Percentiles rank a stretch among this genome's conserved stretches.
These are phyloP conservation scores for Ptyas mucosa DNA, from an alignment of 2,113 vertebrate genomes.

Conservation along the genomic window DNA sequence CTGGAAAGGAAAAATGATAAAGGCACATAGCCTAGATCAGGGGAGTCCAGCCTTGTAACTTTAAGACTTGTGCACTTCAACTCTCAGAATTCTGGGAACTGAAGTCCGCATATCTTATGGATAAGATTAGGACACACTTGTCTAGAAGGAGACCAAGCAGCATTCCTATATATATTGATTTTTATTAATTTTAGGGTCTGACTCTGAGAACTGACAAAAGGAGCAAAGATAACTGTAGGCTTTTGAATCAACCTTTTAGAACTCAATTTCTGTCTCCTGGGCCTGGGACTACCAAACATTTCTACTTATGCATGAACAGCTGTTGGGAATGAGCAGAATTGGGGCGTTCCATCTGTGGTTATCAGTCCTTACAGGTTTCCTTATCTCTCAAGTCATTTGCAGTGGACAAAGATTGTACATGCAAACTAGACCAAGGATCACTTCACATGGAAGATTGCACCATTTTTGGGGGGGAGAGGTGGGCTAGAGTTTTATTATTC, in stretches of 20 bases:
- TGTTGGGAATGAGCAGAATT: not conserved
- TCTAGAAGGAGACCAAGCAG: not conserved
- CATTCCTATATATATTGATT: not conserved
- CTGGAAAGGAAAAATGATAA: not conserved
- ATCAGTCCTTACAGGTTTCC: not conserved
- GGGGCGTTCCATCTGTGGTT: not conserved
- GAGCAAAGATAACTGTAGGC: not conserved
- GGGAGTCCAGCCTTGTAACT: not conserved
- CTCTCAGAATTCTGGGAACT: not conserved
- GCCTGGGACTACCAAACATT: not conserved
- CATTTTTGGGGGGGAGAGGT: not conserved
- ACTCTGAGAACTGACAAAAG: not conserved
- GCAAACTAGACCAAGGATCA: conserved; percentile 38
- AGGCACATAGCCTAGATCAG: not conserved
- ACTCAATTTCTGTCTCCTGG: not conserved
- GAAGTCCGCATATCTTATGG: no score
- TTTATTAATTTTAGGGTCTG: not conserved
- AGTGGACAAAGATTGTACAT: not conserved
- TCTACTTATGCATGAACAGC: not conserved
- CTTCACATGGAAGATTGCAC: conserved; percentile 45
- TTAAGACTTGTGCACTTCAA: not conserved
- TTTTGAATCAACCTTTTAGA: not conserved
- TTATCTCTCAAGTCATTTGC: not conserved
- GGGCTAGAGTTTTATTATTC: conserved; percentile 70
- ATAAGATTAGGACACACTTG: not conserved